These are phyloP conservation scores for Hartigia nigra DNA, from an alignment of 2,888 invertebrate genomes.

Conservation along the genomic window DNA sequence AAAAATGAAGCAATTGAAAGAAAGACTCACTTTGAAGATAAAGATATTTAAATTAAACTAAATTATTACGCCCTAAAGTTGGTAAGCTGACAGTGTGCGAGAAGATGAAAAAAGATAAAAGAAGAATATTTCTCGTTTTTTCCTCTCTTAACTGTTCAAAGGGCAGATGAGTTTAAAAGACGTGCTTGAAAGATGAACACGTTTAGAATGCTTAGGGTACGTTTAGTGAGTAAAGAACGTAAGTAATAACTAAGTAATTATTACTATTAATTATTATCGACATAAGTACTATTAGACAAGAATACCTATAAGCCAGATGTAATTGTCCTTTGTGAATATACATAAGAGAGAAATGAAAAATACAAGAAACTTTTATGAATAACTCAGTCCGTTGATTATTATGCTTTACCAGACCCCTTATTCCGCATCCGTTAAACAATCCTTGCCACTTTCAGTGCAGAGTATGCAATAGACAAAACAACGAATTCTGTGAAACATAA, in stretches of 20 bases:
- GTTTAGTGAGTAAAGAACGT: slow-evolving; percentile 52
- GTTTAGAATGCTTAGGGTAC: slow-evolving; percentile 55
- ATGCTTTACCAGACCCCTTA: neutral
- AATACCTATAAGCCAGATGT: slow-evolving; percentile 63
- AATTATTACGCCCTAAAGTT: slow-evolving; percentile 19
- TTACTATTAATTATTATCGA: slow-evolving; percentile 54
- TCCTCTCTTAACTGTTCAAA: neutral
- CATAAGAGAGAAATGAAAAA: slow-evolving; percentile 64
- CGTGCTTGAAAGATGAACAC: slow-evolving; percentile 50
- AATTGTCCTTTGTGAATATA: slow-evolving; percentile 66
- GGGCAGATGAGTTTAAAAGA: slow-evolving; percentile 24
- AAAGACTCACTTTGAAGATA: slow-evolving; percentile 45
- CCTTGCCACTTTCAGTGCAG: neutral
- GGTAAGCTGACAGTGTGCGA: neutral
- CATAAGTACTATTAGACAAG: slow-evolving; percentile 58
- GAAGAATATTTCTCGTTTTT: neutral
- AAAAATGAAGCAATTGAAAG: slow-evolving; percentile 47
- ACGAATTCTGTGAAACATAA: neutral
- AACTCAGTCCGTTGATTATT: slow-evolving; percentile 32
- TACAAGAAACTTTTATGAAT: slow-evolving; percentile 65
- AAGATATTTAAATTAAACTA: slow-evolving; percentile 21
- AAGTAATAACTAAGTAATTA: slow-evolving; percentile 40
- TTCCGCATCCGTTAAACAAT: neutral
- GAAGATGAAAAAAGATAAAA: slow-evolving; percentile 6
- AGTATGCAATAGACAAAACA: neutral